Evolutionary conservation across 2,888 invertebrate species (phyloP).

Genomic region (Orthonychiurus folsomi): DNA sequence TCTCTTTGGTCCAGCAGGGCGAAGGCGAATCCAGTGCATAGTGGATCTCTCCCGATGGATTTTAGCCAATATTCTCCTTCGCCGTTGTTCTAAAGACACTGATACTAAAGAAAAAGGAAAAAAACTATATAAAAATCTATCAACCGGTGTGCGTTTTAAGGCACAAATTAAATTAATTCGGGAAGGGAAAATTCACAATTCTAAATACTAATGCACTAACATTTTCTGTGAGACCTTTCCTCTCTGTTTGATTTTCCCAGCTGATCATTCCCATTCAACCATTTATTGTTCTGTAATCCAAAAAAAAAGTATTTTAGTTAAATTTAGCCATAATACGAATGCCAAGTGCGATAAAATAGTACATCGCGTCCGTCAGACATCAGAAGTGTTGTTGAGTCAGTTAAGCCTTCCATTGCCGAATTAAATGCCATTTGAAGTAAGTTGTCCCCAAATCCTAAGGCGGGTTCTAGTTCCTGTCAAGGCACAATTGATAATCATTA

Average conservation of each 20-base stretch:
- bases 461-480: constrained; percentile 32
- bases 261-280: constrained; percentile 10
- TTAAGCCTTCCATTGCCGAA: constrained; percentile 42
- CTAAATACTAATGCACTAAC: too few species aligned
- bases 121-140: constrained; percentile 3
- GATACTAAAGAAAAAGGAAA: constrained; percentile 17
- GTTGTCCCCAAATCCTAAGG: constrained; percentile 40
- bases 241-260: neutral
- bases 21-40: constrained; percentile 33
- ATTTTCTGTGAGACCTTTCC: neutral
- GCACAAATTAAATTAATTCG: too few species aligned
- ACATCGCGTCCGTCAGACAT: constrained; percentile 22
- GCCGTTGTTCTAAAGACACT: constrained; percentile 29
- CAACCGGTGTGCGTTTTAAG: too few species aligned
- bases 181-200: too few species aligned
- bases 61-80: constrained; percentile 29
- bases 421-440: constrained; percentile 43
- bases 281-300: constrained; percentile 17
- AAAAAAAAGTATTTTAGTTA: too few species aligned
- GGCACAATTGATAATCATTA: constrained; percentile 7
- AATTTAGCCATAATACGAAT: too few species aligned
- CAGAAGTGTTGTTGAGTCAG: constrained; percentile 30
- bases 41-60: constrained; percentile 29
- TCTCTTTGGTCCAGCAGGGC: constrained; percentile 29
- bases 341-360: neutral